These are phyloP conservation scores for Caloenas nicobarica DNA, from an alignment of 2,113 vertebrate genomes.

Conservation along the genomic window DNA sequence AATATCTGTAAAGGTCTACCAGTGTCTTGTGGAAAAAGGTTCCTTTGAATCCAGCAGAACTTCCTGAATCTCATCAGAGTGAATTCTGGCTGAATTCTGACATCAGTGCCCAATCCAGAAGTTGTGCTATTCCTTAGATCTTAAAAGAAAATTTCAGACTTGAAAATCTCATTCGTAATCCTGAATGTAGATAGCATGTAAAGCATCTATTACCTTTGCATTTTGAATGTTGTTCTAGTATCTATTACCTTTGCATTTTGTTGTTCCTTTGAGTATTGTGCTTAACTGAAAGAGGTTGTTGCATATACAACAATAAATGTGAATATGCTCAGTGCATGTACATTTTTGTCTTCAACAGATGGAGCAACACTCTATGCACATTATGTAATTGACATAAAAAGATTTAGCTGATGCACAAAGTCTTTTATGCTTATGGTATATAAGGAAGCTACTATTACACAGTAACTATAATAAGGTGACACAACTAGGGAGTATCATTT, in stretches of 20 bases:
- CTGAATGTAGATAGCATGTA: not conserved
- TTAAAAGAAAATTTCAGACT: not conserved
- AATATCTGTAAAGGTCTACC: not conserved
- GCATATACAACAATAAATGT: not conserved
- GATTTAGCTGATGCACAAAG: not conserved
- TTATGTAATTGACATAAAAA: conserved; percentile 15
- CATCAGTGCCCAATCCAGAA: not conserved
- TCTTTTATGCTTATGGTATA: conserved; percentile 6
- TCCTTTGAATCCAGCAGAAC: not conserved
- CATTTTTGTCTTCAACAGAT: conserved; percentile 35
- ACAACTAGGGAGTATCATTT: not conserved
- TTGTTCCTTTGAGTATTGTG: not conserved
- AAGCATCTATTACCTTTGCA: not conserved
- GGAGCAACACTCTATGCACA: not conserved
- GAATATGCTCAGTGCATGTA: not conserved
- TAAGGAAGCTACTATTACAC: conserved; percentile 21
- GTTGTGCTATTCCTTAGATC: not conserved
- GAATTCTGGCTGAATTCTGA: not conserved
- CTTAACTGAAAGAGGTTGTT: not conserved
- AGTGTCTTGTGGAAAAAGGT: not conserved
- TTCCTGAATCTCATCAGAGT: not conserved
- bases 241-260: not conserved
- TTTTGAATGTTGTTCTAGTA: not conserved
- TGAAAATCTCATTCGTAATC: not conserved
- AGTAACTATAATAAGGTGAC: not conserved